Base-by-base conservation (phyloP, 2,888 invertebrate genomes). In the Belgica antarctica region DNA sequence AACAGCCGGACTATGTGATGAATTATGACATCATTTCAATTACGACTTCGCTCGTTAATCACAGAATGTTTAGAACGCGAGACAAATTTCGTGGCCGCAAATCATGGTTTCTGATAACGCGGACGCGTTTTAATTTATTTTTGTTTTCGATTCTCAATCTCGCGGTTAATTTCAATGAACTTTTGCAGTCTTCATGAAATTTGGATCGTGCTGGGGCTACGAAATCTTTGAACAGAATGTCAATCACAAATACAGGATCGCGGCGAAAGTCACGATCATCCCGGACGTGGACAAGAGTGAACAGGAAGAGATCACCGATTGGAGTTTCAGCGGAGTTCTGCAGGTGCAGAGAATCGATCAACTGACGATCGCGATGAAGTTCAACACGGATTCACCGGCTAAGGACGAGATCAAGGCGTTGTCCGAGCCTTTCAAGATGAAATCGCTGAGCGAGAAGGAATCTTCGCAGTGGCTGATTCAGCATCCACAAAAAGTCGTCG, bases 401-500 rank as follows among this genome's bases (percentile, higher is more conserved):
- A 22, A 41, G 12, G 61, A 70, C 8, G 24, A 34, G 12, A 24
- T 70, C 17, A 41, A 36, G 19, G 19, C 68, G 4, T 34, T 68
- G 24, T 12, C 5, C 5, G 22, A n/a, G 3, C 70, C 70, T 27
- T 70, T 70, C 25, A 70, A 61, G 7, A 57, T 70, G 25, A 70
- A 28, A 2, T 61, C 52, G 8, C 28, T 61, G 4, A 70, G 46
- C 24, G 52, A 52, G n/a, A 22, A 62, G 15, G 68, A 68, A 52
- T 68, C 68, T 1, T 57, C 68, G 24, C 17, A 17, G n/a, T 52
- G 5, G 1, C 7, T 59, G 1, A 24, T 36, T 2, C 59, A 70
- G 15, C 70, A 70, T 27, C 70, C 70, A 2, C 61, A 70, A 24
- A 77, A 77, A 2, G 75, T 76, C 0, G 75, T 83, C 15, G 78